Percentiles rank a stretch among this genome's conserved stretches.
phyloP scores from a whole-genome alignment of 2,113 vertebrate species.

The Carassius auratus region DNA sequence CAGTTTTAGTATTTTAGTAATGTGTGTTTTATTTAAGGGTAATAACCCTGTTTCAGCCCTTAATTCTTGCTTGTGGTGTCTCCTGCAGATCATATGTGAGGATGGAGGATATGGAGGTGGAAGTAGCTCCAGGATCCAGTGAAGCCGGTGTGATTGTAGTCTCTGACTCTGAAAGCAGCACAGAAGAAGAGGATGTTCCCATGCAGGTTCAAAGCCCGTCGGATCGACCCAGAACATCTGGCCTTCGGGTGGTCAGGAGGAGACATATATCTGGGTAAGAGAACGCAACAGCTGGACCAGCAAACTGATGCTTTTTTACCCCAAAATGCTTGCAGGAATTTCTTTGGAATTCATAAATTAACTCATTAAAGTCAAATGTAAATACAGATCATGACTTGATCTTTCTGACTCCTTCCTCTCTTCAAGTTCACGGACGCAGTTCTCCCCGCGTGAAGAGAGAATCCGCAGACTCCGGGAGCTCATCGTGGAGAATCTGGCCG shows the following conservation, averaged over 20 bases:
- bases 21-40: too few species aligned
- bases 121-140: neutral
- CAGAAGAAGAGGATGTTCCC: constrained; percentile 57
- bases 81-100: neutral
- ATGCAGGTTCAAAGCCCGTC: neutral
- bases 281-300: too few species aligned
- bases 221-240: constrained; percentile 51
- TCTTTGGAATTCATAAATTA: too few species aligned
- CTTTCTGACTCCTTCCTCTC: neutral
- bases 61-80: neutral
- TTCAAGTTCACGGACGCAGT: neutral
- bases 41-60: neutral
- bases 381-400: neutral
- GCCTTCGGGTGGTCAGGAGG: constrained; percentile 37
- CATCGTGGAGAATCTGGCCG: neutral
- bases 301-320: too few species aligned
- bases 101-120: constrained; percentile 88
- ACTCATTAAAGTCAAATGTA: neutral
- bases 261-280: constrained; percentile 66
- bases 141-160: constrained; percentile 36
- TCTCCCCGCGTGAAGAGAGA: neutral
- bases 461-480: neutral
- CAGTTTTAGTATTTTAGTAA: too few species aligned
- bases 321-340: too few species aligned
- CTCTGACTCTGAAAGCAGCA: constrained; percentile 60